Conservation (phyloP, 2,888 invertebrate species). For the Ophion costatus region DNA sequence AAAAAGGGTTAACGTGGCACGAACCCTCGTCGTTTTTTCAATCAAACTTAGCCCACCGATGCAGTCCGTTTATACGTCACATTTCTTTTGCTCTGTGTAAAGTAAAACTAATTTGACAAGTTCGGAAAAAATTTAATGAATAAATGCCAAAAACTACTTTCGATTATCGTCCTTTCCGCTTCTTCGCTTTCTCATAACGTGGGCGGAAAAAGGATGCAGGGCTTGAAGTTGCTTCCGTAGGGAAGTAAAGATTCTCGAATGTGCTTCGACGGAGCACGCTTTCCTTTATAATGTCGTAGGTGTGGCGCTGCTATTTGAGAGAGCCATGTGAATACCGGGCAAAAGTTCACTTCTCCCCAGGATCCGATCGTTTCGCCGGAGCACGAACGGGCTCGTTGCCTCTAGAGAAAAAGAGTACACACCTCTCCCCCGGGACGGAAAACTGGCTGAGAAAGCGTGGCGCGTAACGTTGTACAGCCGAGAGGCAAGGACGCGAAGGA, state of each 20-base stretch:
- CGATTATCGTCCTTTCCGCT: not conserved
- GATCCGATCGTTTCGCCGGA: conserved; percentile 58
- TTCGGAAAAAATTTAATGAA: not conserved
- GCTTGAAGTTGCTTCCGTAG: conserved; percentile 44
- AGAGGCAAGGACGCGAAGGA: not conserved
- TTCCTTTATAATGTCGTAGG: conserved; percentile 45
- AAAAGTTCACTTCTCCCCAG: conserved; percentile 60
- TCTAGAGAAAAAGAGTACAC: conserved; percentile 52
- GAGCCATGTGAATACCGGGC: conserved; percentile 39
- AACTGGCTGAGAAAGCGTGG: conserved; percentile 41
- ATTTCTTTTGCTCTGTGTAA: not conserved
- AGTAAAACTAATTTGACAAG: not conserved
- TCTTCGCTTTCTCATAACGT: conserved; percentile 21
- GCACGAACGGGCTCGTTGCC: conserved; percentile 58
- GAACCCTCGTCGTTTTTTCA: too few relatives aligned
- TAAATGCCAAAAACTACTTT: not conserved
- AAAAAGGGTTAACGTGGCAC: too few relatives aligned
- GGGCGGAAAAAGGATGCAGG: conserved; percentile 26
- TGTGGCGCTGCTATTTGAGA: not conserved
- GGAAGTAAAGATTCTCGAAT: conserved; percentile 42
- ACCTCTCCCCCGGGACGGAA: conserved; percentile 57
- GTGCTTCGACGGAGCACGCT: conserved; percentile 37
- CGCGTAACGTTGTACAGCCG: conserved; percentile 35
- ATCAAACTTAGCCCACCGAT: too few relatives aligned
- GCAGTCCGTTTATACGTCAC: too few relatives aligned